phyloP scores from a whole-genome alignment of 23 tunicate genomes.

The Trididemnum miniatum region DNA sequence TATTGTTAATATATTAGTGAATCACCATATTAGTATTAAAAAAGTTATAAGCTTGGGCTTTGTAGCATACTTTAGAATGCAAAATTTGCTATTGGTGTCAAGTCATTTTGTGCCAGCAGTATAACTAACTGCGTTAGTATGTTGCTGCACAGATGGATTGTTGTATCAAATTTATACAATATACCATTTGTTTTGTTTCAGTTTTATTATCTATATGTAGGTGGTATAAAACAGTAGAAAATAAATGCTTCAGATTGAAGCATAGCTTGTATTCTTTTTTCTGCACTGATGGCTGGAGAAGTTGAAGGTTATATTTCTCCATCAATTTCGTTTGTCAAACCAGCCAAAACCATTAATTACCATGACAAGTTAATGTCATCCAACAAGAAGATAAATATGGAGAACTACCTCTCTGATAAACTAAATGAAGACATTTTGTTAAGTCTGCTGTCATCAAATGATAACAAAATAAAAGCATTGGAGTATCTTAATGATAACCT shows the following conservation, averaged over 20 bases:
- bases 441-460: slow-evolving; percentile 34
- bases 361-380: slow-evolving; percentile 23
- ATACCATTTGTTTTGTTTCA: too few species aligned
- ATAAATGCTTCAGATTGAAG: not conserved
- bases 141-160: too few species aligned
- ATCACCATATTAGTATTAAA: too few species aligned
- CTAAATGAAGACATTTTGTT: slow-evolving; percentile 55
- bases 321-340: slow-evolving; percentile 14
- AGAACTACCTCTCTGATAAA: slow-evolving; percentile 51
- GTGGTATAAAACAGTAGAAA: too few species aligned
- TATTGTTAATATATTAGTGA: too few species aligned
- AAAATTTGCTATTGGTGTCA: too few species aligned
- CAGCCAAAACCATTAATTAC: slow-evolving; percentile 11
- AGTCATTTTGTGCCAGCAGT: too few species aligned
- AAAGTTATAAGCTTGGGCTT: too few species aligned
- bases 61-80: too few species aligned
- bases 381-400: slow-evolving; percentile 43
- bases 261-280: not conserved
- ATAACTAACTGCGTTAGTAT: too few species aligned
- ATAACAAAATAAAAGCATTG: slow-evolving; percentile 37
- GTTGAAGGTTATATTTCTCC: slow-evolving; percentile 33
- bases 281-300: slow-evolving; percentile 51
- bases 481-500: slow-evolving; percentile 55
- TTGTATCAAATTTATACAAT: too few species aligned
- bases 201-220: too few species aligned